Percentiles rank a stretch among this genome's conserved stretches.
These are phyloP conservation scores for Menura novaehollandiae DNA, from an alignment of 2,113 vertebrate genomes.

Conservation along the genomic window DNA sequence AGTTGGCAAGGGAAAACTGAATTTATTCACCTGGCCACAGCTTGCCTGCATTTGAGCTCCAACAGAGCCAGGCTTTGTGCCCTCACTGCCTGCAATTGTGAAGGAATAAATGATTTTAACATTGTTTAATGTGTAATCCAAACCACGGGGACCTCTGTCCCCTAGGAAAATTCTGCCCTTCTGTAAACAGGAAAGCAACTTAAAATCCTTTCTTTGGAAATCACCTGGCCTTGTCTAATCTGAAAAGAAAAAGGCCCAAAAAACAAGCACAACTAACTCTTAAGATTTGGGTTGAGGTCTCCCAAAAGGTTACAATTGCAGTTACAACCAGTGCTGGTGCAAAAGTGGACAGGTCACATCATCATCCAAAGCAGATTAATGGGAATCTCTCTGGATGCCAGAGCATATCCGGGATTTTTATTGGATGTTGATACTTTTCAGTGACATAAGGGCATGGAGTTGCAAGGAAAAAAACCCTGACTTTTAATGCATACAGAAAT, in stretches of 20 bases:
- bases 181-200: neutral
- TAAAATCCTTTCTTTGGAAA: neutral
- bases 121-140: neutral
- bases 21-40: neutral
- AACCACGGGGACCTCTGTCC: neutral
- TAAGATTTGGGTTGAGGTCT: neutral
- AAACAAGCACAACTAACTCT: neutral
- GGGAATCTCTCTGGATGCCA: neutral
- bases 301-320: neutral
- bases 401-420: neutral
- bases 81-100: neutral
- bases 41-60: neutral
- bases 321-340: neutral
- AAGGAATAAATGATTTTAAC: neutral
- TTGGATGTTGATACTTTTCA: neutral
- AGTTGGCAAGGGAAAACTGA: neutral
- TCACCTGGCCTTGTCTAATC: neutral
- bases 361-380: neutral
- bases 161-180: neutral
- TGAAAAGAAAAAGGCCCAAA: neutral
- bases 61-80: neutral
- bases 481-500: neutral
- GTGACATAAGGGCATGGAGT: neutral
- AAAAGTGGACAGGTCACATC: neutral
- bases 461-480: accelerated